Base-by-base conservation (phyloP, 2,888 invertebrate genomes). In the Eupithecia inturbata region DNA sequence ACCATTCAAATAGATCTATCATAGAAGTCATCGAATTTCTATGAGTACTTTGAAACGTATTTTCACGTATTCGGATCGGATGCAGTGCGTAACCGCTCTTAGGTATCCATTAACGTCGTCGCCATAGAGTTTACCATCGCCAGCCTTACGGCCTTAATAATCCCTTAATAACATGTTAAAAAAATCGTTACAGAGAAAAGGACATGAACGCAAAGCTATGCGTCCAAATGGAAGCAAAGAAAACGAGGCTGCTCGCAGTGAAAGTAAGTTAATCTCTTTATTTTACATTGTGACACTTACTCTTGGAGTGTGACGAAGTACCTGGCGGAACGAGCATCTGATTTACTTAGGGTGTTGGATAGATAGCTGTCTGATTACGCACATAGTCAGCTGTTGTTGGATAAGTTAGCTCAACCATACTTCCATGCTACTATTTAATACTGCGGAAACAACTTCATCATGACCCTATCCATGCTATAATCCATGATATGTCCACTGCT, bases 141-240 rank as follows among this genome's bases (percentile, higher is more conserved):
- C 36, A 10, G 36, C 36, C 1, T 1, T 36, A 36, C 36, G 6
- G 5, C 39, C 39, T 14, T 41, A 19, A 7, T 45, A 2, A n/a
- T 45, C n/a, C 45, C 0, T 57, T 22, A 57, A 16, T 22, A 57
- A 28, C 16, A 12, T 57, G 31, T 28, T 0, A 2, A 1, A 12
- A 63, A 7, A 39, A 63, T 60, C 36, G 85, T 96, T 95, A 28
- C 94, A 98, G 98, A 95, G 98, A 98, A 93, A 95, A 95, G 85
- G 97, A 97, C 87, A 97, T 98, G 97, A 96, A 96, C 84, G 96
- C 97, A 62, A 96, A 97, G 89, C 95, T 96, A 83, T 97, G 98
- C 86, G 97, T 98, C 84, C 96, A 97, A 93, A 98, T 98, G 97
- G 97, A 97, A 86, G 96, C 96, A 69, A 97, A 97, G 92, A 97